Conservation (phyloP, 2,797 vertebrate genomes). For the Acestrorhynchus altus region DNA sequence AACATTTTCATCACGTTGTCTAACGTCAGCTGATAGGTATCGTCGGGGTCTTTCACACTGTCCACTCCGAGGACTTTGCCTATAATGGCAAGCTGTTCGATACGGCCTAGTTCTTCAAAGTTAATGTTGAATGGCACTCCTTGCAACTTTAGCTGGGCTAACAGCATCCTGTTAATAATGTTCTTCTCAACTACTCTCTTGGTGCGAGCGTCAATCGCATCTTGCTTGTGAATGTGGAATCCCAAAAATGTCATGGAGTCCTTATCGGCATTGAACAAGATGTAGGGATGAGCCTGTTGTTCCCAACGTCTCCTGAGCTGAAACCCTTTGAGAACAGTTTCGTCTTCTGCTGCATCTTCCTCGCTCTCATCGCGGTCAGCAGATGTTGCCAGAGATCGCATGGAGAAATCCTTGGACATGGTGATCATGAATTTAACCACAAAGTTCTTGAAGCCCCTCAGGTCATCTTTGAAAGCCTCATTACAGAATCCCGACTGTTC, state of each 20-base stretch:
- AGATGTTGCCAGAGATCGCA: constrained; percentile 76
- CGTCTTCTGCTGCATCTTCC: constrained; percentile 53
- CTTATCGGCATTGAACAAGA: constrained; percentile 82
- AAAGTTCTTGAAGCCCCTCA: constrained; percentile 82
- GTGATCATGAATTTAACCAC: constrained; percentile 83
- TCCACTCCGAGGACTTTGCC: constrained; percentile 76
- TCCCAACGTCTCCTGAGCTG: constrained; percentile 81
- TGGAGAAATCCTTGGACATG: constrained; percentile 85
- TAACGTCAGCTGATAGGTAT: constrained; percentile 80
- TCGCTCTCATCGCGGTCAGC: constrained; percentile 75
- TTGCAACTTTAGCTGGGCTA: constrained; percentile 67
- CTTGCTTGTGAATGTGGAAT: constrained; percentile 71
- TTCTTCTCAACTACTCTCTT: constrained; percentile 67
- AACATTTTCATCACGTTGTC: constrained; percentile 84
- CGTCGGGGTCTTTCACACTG: constrained; percentile 74
- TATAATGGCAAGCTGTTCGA: constrained; percentile 73
- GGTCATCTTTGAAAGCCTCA: constrained; percentile 61
- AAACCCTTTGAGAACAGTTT: constrained; percentile 79
- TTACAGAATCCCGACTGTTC: constrained; percentile 80
- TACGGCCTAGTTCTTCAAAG: constrained; percentile 74
- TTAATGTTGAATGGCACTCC: constrained; percentile 78
- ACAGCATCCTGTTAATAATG: constrained; percentile 70
- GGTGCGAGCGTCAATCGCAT: constrained; percentile 72
- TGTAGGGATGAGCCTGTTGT: constrained; percentile 80
- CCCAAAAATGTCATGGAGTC: constrained; percentile 84